Conservation (phyloP, 2,797 vertebrate species). For the Streptopelia turtur region DNA sequence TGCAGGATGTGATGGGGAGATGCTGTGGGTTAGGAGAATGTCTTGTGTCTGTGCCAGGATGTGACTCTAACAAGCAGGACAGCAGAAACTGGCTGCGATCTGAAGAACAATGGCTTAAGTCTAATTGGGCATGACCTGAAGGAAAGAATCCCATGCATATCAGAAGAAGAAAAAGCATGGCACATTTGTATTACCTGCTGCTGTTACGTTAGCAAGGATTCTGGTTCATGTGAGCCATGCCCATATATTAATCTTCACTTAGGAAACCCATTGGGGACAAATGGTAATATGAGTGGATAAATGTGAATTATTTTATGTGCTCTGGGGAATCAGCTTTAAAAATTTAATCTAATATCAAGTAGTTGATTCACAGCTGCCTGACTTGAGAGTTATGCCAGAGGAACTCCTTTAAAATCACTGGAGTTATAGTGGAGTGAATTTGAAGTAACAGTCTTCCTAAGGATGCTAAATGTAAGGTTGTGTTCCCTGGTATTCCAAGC, state of each 20-base stretch:
- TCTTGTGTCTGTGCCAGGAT: background rate
- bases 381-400: background rate
- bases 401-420: background rate
- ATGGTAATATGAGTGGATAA: background rate
- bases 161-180: background rate
- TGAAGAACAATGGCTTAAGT: background rate
- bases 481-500: background rate
- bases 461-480: background rate
- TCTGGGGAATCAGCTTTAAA: slow-evolving; percentile 2
- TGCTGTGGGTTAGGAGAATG: background rate
- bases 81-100: background rate
- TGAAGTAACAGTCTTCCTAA: background rate
- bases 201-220: background rate
- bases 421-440: background rate
- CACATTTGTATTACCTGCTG: background rate
- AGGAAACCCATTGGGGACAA: background rate
- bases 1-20: background rate
- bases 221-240: background rate
- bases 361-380: background rate
- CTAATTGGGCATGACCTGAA: background rate
- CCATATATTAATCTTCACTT: background rate
- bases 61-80: background rate
- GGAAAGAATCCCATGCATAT: background rate
- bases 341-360: background rate
- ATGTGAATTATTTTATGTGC: slow-evolving; percentile 21